These are phyloP conservation scores for Ara ararauna DNA, from an alignment of 2,797 vertebrate genomes.

Conservation along the genomic window DNA sequence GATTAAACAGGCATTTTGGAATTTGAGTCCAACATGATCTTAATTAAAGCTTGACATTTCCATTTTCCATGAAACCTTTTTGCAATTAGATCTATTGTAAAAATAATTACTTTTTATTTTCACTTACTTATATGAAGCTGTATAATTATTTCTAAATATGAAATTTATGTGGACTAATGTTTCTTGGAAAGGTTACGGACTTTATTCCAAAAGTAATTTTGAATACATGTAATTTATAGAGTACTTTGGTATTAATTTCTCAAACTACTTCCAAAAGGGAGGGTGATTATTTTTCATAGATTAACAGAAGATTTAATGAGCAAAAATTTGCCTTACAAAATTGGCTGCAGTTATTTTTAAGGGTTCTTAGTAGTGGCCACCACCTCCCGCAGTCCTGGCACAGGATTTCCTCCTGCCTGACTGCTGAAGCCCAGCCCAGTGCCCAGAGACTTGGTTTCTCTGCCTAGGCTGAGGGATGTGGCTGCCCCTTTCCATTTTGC, in stretches of 20 bases:
- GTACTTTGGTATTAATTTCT: neutral
- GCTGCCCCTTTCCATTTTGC: neutral
- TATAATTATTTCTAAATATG: constrained; percentile 49
- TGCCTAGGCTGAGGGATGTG: neutral
- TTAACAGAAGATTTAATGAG: neutral
- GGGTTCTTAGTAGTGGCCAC: neutral
- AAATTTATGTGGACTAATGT: neutral
- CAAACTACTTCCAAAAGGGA: neutral
- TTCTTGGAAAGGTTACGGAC: constrained; percentile 41
- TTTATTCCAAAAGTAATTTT: constrained; percentile 27
- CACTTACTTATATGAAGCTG: neutral
- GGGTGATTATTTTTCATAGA: neutral
- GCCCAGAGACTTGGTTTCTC: neutral
- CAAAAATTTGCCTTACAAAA: neutral
- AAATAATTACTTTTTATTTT: constrained; percentile 54
- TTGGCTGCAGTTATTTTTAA: neutral
- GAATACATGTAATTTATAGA: neutral
- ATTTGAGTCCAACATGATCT: neutral
- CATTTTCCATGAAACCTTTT: constrained; percentile 37
- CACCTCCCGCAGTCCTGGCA: neutral
- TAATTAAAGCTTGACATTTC: constrained; percentile 62
- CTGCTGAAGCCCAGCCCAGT: neutral
- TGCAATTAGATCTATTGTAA: constrained; percentile 38
- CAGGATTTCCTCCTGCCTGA: neutral
- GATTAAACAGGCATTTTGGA: constrained; percentile 8